Conservation (phyloP, 1,140 invertebrate genomes). For the Drosophila navojoa region DNA sequence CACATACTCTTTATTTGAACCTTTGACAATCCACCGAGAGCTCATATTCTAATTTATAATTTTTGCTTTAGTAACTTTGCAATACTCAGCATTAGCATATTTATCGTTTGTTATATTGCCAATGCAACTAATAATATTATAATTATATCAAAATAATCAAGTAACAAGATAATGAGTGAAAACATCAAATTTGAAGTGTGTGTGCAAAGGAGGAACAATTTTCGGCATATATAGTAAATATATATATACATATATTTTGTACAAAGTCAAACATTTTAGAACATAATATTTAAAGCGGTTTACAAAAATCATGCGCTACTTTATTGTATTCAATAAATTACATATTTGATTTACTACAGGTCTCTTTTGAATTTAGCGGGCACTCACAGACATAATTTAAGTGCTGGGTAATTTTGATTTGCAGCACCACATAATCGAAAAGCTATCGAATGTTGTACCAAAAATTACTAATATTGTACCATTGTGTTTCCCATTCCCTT, state of each 20-base stretch:
- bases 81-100: conserved; percentile 15
- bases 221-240: conserved; percentile 73
- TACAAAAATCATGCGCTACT: conserved; percentile 76
- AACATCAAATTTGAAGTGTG: conserved; percentile 55
- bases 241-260: conserved; percentile 62
- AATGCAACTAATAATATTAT: conserved; percentile 37
- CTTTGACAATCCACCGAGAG: conserved; percentile 75
- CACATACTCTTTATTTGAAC: conserved; percentile 25
- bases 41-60: conserved; percentile 29
- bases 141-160: conserved; percentile 42
- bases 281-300: conserved; percentile 67
- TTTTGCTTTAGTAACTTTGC: conserved; percentile 31
- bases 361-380: conserved; percentile 26
- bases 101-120: conserved; percentile 32
- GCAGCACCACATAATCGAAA: not conserved
- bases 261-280: conserved; percentile 80
- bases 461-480: not conserved
- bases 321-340: conserved; percentile 81
- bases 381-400: not conserved
- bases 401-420: not conserved
- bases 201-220: conserved; percentile 75
- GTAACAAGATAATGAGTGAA: conserved; percentile 64
- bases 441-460: conserved; percentile 1
- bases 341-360: conserved; percentile 58
- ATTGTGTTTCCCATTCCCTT: no score